Evolutionary conservation across 1,140 invertebrate genomes (phyloP).

Genomic region (Proales similis): DNA sequence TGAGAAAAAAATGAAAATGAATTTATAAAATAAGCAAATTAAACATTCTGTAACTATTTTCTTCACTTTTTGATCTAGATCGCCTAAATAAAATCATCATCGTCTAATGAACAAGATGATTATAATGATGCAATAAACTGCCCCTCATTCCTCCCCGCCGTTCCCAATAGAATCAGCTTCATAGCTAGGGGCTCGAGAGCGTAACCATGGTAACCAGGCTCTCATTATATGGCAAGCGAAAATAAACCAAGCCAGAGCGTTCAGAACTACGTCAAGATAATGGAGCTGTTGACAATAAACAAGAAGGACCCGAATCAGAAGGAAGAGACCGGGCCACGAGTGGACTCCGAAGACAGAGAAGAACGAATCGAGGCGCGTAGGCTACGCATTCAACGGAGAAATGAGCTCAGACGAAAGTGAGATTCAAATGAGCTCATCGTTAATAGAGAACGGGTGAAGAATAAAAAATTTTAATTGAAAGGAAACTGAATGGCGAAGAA

Average conservation of each 20-base stretch:
- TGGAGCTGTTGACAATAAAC: conserved; percentile 37
- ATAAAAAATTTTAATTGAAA: conserved; percentile 39
- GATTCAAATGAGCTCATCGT: neutral
- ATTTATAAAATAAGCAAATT: neutral
- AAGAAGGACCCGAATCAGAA: conserved; percentile 41
- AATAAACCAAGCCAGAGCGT: conserved; percentile 5
- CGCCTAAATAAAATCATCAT: conserved; percentile 7
- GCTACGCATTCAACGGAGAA: conserved; percentile 45
- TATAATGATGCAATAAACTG: too few species aligned
- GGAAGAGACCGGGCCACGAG: conserved; percentile 47
- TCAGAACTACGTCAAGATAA: neutral
- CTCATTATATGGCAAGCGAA: too few species aligned
- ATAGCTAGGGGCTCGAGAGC: too few species aligned
- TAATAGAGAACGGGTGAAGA: neutral
- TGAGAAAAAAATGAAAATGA: conserved; percentile 35
- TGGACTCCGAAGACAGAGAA: conserved; percentile 49
- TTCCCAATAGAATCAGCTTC: too few species aligned
- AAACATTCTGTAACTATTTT: neutral
- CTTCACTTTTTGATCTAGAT: neutral
- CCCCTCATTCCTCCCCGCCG: too few species aligned
- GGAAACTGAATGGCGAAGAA: conserved; percentile 47
- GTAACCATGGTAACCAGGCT: too few species aligned
- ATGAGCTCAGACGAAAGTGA: conserved; percentile 45
- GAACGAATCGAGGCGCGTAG: conserved; percentile 49
- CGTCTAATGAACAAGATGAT: too few species aligned